These are phyloP conservation scores for Vanacampus margaritifer DNA, from an alignment of 2,113 vertebrate genomes.

Conservation along the genomic window DNA sequence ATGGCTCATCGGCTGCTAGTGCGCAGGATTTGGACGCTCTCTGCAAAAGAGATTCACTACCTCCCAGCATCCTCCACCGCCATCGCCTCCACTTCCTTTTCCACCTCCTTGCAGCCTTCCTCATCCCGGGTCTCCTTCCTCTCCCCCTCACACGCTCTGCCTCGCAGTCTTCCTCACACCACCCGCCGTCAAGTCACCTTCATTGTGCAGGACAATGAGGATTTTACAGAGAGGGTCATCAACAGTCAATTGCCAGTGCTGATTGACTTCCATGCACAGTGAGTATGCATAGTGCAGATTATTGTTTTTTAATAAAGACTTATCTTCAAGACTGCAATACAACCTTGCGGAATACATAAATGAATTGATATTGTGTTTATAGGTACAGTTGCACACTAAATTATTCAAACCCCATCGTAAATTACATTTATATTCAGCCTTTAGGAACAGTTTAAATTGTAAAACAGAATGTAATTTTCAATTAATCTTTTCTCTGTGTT, in stretches of 20 bases:
- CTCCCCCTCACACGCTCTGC: slow-evolving; percentile 32
- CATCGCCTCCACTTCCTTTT: slow-evolving; percentile 22
- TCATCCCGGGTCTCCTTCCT: slow-evolving; percentile 31
- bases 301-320: background rate
- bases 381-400: too few relatives aligned
- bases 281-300: slow-evolving; percentile 60
- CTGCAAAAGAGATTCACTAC: slow-evolving; percentile 45
- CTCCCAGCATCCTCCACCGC: slow-evolving; percentile 25
- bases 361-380: too few relatives aligned
- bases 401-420: too few relatives aligned
- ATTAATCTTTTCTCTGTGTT: background rate
- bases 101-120: slow-evolving; percentile 36
- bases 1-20: slow-evolving; percentile 85
- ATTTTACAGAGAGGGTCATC: slow-evolving; percentile 91
- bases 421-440: background rate
- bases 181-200: slow-evolving; percentile 72
- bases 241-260: slow-evolving; percentile 87
- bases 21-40: slow-evolving; percentile 68
- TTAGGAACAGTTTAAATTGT: background rate
- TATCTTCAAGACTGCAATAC: background rate
- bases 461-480: background rate
- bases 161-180: slow-evolving; percentile 33
- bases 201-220: slow-evolving; percentile 87
- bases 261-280: slow-evolving; percentile 95
- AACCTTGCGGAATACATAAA: background rate